Percentiles rank a stretch among this genome's conserved stretches.
Evolutionary conservation across 1,140 invertebrate species (phyloP).

Genomic region (Eriocheir sinensis): DNA sequence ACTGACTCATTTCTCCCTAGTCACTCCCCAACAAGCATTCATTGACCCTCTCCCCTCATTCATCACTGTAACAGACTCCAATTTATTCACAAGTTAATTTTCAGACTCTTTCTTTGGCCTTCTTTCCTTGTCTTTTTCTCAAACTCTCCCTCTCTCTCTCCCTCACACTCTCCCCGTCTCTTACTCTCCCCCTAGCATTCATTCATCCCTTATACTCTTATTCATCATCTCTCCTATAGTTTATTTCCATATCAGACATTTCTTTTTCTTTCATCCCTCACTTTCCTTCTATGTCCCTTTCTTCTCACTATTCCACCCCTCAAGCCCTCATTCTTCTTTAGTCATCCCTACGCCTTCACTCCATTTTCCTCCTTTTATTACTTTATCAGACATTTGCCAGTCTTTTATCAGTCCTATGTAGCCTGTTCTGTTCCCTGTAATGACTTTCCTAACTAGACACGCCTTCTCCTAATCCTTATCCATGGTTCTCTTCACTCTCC

Average conservation of each 20-base stretch:
- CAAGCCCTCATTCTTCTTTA: neutral
- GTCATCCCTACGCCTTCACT: too few relatives aligned
- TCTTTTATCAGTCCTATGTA: neutral
- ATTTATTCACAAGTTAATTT: too few relatives aligned
- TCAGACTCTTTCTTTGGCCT: neutral
- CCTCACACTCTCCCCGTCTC: neutral
- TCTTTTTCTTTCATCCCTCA: neutral
- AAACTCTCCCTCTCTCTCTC: neutral
- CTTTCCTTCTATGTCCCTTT: neutral
- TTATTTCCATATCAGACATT: too few relatives aligned
- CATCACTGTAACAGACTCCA: too few relatives aligned
- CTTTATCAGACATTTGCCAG: too few relatives aligned
- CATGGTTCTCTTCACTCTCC: too few relatives aligned
- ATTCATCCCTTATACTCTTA: too few relatives aligned
- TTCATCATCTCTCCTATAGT: too few relatives aligned
- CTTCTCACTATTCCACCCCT: neutral
- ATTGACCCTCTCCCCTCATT: too few relatives aligned
- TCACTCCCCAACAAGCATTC: neutral
- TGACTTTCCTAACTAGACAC: neutral
- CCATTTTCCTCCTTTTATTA: too few relatives aligned
- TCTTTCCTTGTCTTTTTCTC: neutral
- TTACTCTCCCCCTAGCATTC: neutral
- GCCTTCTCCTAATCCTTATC: too few relatives aligned
- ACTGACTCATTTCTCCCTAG: neutral
- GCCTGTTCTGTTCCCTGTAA: too few relatives aligned